Conservation (phyloP, 2,797 vertebrate genomes). For the Onychomys torridus region DNA sequence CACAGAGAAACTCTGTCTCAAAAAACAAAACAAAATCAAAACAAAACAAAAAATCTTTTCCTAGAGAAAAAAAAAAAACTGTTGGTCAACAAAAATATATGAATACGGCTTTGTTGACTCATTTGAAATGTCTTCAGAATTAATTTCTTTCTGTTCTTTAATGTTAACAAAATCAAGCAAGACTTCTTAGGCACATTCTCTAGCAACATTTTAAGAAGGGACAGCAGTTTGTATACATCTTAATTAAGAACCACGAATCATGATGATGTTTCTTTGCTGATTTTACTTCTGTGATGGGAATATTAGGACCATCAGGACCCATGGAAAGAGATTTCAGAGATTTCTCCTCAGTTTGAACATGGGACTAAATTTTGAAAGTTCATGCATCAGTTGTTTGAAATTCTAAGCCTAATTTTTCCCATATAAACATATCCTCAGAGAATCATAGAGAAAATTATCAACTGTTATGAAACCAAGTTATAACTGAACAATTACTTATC, state of each 20-base stretch:
- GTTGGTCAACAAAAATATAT: not conserved
- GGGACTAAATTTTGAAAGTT: not conserved
- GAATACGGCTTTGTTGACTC: not conserved
- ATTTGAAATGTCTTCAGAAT: not conserved
- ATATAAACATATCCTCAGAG: not conserved
- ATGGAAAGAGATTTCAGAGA: not conserved
- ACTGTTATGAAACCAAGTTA: not conserved
- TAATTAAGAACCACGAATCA: not conserved
- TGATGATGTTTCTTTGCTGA: not conserved
- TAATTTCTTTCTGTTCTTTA: not conserved
- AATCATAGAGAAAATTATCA: not conserved
- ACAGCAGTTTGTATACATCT: not conserved
- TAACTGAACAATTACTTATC: not conserved
- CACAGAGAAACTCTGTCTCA: too few relatives aligned
- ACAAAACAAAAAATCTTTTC: not conserved
- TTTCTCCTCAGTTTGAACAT: not conserved
- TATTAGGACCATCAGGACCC: not conserved
- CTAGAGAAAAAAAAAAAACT: not conserved
- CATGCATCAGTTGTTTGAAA: not conserved
- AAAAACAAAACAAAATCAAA: too few relatives aligned
- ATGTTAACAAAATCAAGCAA: not conserved
- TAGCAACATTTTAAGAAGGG: not conserved
- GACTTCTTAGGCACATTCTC: not conserved
- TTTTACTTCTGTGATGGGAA: not conserved
- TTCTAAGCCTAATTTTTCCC: not conserved